phyloP scores from a whole-genome alignment of 2,797 vertebrate species.

The Sebastes vulpes region DNA sequence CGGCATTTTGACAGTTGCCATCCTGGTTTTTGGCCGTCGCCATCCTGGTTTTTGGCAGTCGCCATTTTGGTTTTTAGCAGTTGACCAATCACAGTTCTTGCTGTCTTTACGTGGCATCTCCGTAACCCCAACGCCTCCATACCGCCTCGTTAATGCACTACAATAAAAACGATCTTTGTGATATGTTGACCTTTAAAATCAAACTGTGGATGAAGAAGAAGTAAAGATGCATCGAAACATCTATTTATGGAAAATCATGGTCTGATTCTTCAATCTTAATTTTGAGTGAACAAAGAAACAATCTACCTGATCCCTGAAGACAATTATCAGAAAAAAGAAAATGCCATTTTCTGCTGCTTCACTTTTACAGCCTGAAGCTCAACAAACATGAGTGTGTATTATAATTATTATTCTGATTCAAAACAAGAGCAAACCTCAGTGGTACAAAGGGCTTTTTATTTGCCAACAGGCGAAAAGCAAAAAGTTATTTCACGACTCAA shows the following conservation, averaged over 20 bases:
- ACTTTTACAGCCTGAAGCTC: not conserved
- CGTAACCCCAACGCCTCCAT: not conserved
- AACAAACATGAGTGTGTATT: not conserved
- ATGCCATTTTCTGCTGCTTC: not conserved
- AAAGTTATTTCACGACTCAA: not conserved
- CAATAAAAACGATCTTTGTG: not conserved
- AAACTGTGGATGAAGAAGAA: not conserved
- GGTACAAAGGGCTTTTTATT: not conserved
- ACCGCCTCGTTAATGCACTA: not conserved
- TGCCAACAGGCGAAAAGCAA: not conserved
- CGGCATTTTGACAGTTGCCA: too few relatives aligned
- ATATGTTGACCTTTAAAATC: not conserved
- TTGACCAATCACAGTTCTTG: too few relatives aligned
- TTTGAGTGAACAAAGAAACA: not conserved
- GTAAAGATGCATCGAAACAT: not conserved
- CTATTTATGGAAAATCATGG: not conserved
- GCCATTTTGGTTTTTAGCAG: too few relatives aligned
- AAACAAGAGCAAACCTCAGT: not conserved
- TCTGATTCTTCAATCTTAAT: not conserved
- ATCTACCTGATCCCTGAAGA: not conserved
- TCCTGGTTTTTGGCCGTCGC: fast-evolving
- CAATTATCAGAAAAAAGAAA: not conserved
- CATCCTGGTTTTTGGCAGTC: too few relatives aligned
- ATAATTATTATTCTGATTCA: not conserved
- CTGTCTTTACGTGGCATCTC: too few relatives aligned